Evolutionary conservation across 2,888 invertebrate genomes (phyloP).

Genomic region (Troilus luridus): DNA sequence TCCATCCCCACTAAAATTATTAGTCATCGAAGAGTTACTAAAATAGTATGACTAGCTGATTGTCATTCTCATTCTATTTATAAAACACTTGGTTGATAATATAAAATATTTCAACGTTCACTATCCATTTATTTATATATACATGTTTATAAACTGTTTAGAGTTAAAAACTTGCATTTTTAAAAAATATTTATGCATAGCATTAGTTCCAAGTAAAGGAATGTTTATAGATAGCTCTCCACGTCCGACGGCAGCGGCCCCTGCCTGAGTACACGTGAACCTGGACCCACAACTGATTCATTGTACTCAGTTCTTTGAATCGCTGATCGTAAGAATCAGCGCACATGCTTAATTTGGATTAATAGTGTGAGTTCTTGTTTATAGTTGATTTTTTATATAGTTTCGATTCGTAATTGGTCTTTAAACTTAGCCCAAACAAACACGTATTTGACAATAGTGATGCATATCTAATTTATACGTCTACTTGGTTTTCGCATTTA

Average conservation of each 20-base stretch:
- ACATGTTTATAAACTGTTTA: neutral
- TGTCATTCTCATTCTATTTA: neutral
- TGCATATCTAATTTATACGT: neutral
- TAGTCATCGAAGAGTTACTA: neutral
- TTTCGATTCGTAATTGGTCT: neutral
- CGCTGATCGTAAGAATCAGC: neutral
- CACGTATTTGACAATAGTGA: neutral
- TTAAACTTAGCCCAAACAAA: neutral
- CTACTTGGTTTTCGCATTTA: neutral
- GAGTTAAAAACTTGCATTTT: too few relatives aligned
- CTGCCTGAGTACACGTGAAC: conserved; percentile 3
- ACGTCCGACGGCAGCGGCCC: neutral
- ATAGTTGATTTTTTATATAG: neutral
- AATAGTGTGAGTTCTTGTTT: neutral
- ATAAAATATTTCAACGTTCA: too few relatives aligned
- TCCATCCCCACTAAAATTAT: neutral
- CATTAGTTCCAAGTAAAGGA: neutral
- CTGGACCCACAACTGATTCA: conserved; percentile 15
- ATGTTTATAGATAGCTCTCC: conserved; percentile 37
- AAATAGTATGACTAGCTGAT: neutral
- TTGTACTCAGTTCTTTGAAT: neutral
- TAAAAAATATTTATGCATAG: neutral
- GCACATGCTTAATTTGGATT: neutral
- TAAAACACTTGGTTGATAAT: neutral
- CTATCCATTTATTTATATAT: neutral